Conservation (phyloP, 2,888 invertebrate species). For the Theretra japonica region DNA sequence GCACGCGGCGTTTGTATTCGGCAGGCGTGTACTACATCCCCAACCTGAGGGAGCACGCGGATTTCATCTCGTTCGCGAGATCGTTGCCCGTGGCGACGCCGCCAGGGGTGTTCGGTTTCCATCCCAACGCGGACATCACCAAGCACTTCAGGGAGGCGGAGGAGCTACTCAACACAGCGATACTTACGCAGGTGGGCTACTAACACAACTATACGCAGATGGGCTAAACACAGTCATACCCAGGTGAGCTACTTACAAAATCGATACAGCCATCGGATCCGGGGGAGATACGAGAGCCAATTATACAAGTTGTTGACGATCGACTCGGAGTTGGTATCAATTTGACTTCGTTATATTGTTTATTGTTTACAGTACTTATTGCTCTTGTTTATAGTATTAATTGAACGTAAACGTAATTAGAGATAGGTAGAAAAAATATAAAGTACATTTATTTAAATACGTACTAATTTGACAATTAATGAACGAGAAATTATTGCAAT, state of each 20-base stretch:
- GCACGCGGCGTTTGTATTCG: background rate
- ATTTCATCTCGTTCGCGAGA: slow-evolving; percentile 87
- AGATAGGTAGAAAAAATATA: no score
- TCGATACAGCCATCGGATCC: background rate
- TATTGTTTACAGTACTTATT: no score
- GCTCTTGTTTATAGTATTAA: no score
- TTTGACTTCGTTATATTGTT: no score
- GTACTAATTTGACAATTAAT: no score
- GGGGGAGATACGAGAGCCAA: slow-evolving; percentile 1
- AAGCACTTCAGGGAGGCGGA: slow-evolving; percentile 95
- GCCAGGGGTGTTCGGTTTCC: slow-evolving; percentile 96
- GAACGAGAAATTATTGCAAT: no score
- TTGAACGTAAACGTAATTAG: no score
- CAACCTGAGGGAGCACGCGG: slow-evolving; percentile 88
- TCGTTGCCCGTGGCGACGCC: slow-evolving; percentile 90
- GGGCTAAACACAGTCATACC: no score
- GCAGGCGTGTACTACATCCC: slow-evolving; percentile 90
- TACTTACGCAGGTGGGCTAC: slow-evolving; percentile 90
- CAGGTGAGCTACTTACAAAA: background rate
- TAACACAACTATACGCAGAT: background rate
- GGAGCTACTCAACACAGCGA: slow-evolving; percentile 88
- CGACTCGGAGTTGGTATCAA: no score
- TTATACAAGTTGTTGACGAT: slow-evolving; percentile 1
- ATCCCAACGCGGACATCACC: slow-evolving; percentile 96
- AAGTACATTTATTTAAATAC: no score